These are phyloP conservation scores for Hemithea aestivaria DNA, from an alignment of 2,888 invertebrate genomes.

Conservation along the genomic window DNA sequence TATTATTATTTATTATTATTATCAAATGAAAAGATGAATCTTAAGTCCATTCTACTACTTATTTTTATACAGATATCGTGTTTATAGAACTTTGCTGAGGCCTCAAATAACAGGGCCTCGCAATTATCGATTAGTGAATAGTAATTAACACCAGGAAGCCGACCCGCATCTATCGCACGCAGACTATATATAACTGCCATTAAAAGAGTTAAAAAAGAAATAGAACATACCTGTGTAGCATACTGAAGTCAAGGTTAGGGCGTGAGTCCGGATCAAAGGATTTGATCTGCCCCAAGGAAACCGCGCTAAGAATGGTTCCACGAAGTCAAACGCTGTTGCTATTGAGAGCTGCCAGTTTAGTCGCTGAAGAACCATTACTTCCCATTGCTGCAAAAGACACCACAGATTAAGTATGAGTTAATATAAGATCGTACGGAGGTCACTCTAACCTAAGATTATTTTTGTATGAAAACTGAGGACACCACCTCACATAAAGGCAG, in stretches of 20 bases:
- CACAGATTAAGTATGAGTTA: no score
- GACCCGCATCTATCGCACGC: constrained; percentile 53
- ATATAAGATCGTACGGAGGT: no score
- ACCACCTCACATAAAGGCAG: no score
- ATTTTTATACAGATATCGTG: constrained; percentile 15
- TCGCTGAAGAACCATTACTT: constrained; percentile 85
- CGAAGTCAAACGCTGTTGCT: constrained; percentile 89
- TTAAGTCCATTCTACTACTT: no score
- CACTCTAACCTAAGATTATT: no score
- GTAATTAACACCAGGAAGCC: constrained; percentile 50
- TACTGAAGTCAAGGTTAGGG: constrained; percentile 86
- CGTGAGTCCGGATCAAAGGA: constrained; percentile 83
- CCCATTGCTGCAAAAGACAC: constrained; percentile 88
- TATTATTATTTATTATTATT: no score
- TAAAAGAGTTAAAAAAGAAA: constrained; percentile 14
- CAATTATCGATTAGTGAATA: constrained; percentile 47
- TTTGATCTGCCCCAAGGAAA: constrained; percentile 80
- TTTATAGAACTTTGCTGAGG: constrained; percentile 11
- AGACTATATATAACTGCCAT: constrained; percentile 14
- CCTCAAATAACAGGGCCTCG: constrained; percentile 29
- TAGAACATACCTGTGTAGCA: constrained; percentile 86
- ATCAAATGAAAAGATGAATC: no score
- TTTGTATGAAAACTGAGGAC: no score
- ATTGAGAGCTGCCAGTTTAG: constrained; percentile 89
- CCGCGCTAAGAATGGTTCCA: constrained; percentile 87